Conservation (phyloP, 2,888 invertebrate species). For the Nomada hirtipes region DNA sequence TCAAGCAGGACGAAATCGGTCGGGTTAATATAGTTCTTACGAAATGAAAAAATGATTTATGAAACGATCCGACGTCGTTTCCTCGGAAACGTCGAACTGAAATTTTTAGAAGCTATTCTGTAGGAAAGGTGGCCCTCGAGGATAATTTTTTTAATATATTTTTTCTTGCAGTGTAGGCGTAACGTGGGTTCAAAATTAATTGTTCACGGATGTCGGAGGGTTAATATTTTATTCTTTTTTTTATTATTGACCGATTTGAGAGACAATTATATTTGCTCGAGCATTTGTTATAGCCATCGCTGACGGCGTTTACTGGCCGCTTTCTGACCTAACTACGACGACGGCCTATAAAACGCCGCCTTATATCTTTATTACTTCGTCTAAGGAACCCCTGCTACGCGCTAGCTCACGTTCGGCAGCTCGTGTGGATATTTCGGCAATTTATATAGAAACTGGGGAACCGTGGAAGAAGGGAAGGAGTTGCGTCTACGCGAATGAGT, state of each 20-base stretch:
- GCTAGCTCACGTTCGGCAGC: slow-evolving; percentile 60
- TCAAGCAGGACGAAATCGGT: slow-evolving; percentile 30
- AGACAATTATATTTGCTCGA: not conserved
- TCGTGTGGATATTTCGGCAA: slow-evolving; percentile 68
- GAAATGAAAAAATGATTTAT: slow-evolving; percentile 64
- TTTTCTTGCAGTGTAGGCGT: not conserved
- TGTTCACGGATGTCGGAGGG: not conserved
- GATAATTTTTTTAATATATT: slow-evolving; percentile 6
- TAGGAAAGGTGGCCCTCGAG: slow-evolving; percentile 11
- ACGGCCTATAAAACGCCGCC: slow-evolving; percentile 67
- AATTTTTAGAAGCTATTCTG: slow-evolving; percentile 24
- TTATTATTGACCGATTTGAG: not conserved
- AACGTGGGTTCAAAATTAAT: slow-evolving; percentile 11
- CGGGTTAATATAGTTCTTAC: slow-evolving; percentile 39
- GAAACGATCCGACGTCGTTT: slow-evolving; percentile 29
- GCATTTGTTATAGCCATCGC: slow-evolving; percentile 39
- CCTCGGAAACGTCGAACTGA: slow-evolving; percentile 42
- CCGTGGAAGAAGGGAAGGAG: slow-evolving; percentile 18
- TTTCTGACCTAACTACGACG: slow-evolving; percentile 65
- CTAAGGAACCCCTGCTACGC: slow-evolving; percentile 54
- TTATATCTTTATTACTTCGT: slow-evolving; percentile 74
- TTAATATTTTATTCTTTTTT: not conserved
- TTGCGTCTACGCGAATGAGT: slow-evolving; percentile 51
- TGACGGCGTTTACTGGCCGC: slow-evolving; percentile 49
- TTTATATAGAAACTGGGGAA: slow-evolving; percentile 62